These are phyloP conservation scores for Psophia crepitans DNA, from an alignment of 2,113 vertebrate genomes.

Conservation along the genomic window DNA sequence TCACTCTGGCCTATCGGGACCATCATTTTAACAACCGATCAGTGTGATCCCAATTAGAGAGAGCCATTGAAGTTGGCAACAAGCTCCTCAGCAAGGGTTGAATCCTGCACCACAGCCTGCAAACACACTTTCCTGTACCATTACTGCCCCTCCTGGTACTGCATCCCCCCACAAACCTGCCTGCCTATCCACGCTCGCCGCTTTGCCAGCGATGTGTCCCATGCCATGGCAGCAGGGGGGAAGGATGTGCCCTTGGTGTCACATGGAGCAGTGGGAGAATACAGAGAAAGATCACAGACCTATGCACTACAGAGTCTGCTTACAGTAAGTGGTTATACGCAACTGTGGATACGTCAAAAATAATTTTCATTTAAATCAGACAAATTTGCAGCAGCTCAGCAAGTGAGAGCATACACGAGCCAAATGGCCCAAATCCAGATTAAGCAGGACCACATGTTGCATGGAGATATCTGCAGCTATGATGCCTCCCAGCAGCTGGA, in stretches of 20 bases:
- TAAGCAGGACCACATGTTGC: background rate
- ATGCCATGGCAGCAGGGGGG: fast-evolving
- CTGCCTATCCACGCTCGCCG: fast-evolving
- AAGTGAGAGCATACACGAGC: background rate
- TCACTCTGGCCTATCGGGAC: background rate
- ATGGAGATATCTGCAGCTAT: background rate
- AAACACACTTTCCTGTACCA: background rate
- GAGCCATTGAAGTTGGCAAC: background rate
- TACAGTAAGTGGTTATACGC: fast-evolving
- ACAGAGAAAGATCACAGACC: background rate
- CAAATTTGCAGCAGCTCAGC: background rate
- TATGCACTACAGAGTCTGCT: fast-evolving
- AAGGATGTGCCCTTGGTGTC: background rate
- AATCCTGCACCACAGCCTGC: background rate
- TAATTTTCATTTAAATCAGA: background rate
- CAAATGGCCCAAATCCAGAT: background rate
- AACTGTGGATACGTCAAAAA: background rate
- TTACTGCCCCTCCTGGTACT: background rate
- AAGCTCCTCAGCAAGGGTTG: background rate
- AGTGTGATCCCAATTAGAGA: conserved; percentile 24
- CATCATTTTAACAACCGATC: background rate
- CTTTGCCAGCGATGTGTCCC: fast-evolving
- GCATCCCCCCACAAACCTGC: background rate
- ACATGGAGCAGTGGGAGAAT: fast-evolving
- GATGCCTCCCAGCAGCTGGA: background rate